These are phyloP conservation scores for Ormyrus labotus DNA, from an alignment of 2,888 invertebrate species.

Conservation along the genomic window DNA sequence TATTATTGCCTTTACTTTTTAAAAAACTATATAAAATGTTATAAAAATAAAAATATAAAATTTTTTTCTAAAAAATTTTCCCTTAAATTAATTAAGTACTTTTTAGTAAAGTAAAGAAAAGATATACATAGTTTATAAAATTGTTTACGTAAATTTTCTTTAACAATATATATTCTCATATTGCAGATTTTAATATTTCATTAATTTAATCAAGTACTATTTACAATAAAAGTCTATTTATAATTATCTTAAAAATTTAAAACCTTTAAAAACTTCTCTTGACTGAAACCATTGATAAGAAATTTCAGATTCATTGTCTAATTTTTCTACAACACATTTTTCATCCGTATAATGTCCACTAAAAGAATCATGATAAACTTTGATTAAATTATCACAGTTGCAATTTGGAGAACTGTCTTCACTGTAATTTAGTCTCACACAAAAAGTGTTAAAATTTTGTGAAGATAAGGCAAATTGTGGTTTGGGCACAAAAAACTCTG, in stretches of 20 bases:
- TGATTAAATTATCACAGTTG: conserved; percentile 65
- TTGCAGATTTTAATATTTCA: conserved; percentile 17
- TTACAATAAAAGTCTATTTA: conserved; percentile 21
- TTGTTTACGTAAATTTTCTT: conserved; percentile 32
- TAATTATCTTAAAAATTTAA: conserved; percentile 69
- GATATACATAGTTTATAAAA: conserved; percentile 36
- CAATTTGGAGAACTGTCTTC: conserved; percentile 60
- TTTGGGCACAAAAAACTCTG: conserved; percentile 71
- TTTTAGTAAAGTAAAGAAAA: conserved; percentile 40
- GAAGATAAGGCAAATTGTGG: conserved; percentile 65
- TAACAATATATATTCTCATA: conserved; percentile 33
- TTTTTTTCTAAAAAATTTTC: not conserved
- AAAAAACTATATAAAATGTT: not conserved
- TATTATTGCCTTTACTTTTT: not conserved
- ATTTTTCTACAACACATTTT: conserved; percentile 40
- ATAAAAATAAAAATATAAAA: not conserved
- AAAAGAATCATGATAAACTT: conserved; percentile 65
- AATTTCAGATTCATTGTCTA: conserved; percentile 45
- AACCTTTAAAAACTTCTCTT: conserved; percentile 71
- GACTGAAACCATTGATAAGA: conserved; percentile 72
- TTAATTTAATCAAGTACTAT: no score
- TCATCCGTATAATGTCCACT: conserved; percentile 54
- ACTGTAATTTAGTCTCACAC: conserved; percentile 65
- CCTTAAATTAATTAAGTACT: conserved; percentile 40
- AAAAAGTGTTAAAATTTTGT: conserved; percentile 62